These are phyloP conservation scores for Dicycla oo DNA, from an alignment of 2,888 invertebrate genomes.

Conservation along the genomic window DNA sequence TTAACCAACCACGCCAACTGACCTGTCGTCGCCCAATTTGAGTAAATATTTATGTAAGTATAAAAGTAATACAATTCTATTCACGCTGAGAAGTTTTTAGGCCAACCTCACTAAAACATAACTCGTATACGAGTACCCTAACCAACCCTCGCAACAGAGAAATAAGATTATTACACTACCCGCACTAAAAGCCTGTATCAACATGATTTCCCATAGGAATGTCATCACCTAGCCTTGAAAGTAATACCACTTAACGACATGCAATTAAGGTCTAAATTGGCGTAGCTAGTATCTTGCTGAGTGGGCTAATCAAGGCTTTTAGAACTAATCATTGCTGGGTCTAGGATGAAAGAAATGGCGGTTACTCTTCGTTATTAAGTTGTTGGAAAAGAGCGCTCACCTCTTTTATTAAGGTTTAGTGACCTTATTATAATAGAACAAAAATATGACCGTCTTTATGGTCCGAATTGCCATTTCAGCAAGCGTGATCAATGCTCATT, in stretches of 20 bases:
- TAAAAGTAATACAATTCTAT: constrained; percentile 9
- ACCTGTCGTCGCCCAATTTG: too few species aligned
- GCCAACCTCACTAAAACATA: not conserved
- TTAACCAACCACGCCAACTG: too few species aligned
- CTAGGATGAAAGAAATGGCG: constrained; percentile 19
- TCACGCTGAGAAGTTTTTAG: constrained; percentile 26
- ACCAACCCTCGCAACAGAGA: constrained; percentile 7
- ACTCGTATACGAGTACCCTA: not conserved
- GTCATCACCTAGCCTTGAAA: constrained; percentile 54
- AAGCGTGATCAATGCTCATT: not conserved
- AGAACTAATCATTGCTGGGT: constrained; percentile 29
- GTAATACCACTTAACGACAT: constrained; percentile 63
- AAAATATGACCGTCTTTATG: not conserved
- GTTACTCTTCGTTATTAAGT: constrained; percentile 11
- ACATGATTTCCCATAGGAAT: constrained; percentile 59
- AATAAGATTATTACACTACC: constrained; percentile 34
- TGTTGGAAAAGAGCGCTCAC: constrained; percentile 8
- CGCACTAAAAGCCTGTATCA: constrained; percentile 48
- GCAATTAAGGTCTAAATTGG: constrained; percentile 68
- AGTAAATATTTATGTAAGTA: too few species aligned
- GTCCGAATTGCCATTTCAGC: not conserved
- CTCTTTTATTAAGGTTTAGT: not conserved
- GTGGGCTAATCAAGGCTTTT: constrained; percentile 42
- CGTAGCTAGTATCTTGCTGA: constrained; percentile 47
- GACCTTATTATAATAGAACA: not conserved